Evolutionary conservation across 2,113 vertebrate genomes (phyloP).

Genomic region (Casuarius casuarius): DNA sequence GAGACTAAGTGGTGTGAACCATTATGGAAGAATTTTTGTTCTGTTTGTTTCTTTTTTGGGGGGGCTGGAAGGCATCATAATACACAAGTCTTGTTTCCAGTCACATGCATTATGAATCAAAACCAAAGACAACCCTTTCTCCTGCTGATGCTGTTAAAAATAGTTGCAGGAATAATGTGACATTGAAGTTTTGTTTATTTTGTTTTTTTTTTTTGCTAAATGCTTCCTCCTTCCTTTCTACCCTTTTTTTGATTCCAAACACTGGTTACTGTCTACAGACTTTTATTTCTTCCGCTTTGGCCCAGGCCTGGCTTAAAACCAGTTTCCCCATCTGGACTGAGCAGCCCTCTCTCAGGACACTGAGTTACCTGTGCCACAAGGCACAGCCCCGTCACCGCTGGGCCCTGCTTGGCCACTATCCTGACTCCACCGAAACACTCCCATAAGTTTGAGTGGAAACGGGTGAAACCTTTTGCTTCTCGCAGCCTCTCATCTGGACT

Average conservation of each 20-base stretch:
- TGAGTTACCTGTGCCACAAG: background rate
- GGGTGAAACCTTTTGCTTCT: background rate
- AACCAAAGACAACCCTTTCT: background rate
- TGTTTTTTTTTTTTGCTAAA: background rate
- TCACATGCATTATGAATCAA: background rate
- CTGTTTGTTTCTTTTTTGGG: background rate
- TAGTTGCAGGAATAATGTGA: rapidly evolving
- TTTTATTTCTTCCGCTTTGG: background rate
- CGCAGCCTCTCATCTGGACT: background rate
- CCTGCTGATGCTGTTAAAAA: background rate
- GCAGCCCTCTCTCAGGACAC: background rate
- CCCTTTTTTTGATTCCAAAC: background rate
- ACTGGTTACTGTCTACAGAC: background rate
- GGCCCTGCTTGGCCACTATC: background rate
- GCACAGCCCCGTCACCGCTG: rapidly evolving
- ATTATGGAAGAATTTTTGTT: background rate
- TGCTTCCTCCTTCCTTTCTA: background rate
- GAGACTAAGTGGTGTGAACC: background rate
- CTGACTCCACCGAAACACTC: background rate
- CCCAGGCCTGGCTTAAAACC: constrained; percentile 8
- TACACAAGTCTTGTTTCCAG: background rate
- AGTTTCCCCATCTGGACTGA: background rate
- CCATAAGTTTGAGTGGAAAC: background rate
- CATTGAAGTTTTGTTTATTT: background rate
- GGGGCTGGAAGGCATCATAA: background rate